Evolutionary conservation across 2,113 vertebrate species (phyloP), one percentile per base, ranked within the genome.

Genomic region (Podilymbus podiceps): DNA sequence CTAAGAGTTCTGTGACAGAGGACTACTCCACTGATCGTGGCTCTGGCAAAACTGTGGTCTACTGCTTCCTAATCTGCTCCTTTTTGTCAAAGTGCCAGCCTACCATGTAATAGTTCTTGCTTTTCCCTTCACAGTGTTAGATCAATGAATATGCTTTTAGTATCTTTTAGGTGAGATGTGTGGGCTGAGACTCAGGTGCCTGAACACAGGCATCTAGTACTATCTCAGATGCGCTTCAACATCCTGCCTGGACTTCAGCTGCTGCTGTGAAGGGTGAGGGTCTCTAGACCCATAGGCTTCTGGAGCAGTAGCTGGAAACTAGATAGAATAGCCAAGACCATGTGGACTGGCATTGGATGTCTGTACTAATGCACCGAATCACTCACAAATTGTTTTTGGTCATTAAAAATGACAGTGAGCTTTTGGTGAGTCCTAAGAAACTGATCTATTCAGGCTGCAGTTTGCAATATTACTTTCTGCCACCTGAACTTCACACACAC

Each of bases 1-100:
- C 56, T 40, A 69, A 83, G 52, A 35, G 15, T 55, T 85, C 38
- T 49, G 47, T 38, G 40, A 31, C 30, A 85, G 64, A 60, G 8
- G 11, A 47, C 12, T 59, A 46, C 20, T 80, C 28, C 12, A 22
- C 12, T 0, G 0, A 53, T 56, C 27, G 19, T 28, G 20, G 23
- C n/a, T 69, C 8, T 60, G 62, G 30, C 46, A 80, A 73, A 90
- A 62, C 47, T 31, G 20, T 67, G 30, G 10, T 75, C 30, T 74
- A 15, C 38, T 71, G 24, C 42, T 91, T 31, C 47, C 23, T 40
- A 49, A 7, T 42, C 28, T 49, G 23, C 33, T 81, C 25, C 30
- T 87, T 81, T 80, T n/a, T 17, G 3, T 69, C 44, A 16, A 42
- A 89, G n/a, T 46, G 84, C 35, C 50, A 62, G 17, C 17, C 50